Evolutionary conservation across 2,113 vertebrate species (phyloP).

Genomic region (Empidonax traillii): DNA sequence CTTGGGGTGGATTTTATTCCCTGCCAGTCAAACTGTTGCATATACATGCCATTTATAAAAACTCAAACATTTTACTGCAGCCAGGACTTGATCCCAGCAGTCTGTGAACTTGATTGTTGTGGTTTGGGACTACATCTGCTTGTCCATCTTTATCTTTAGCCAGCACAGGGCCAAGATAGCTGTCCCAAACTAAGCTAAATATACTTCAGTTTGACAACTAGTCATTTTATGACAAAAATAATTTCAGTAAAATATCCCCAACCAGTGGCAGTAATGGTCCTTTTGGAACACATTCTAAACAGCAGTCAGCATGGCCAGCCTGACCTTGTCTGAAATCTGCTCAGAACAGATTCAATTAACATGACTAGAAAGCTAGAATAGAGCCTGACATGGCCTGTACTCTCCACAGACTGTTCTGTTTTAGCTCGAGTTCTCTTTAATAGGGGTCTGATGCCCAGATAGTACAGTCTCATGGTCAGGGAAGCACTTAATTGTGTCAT

Average conservation of each 20-base stretch:
- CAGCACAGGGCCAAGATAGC: neutral
- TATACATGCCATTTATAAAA: neutral
- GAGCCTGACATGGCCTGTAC: neutral
- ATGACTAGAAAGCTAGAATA: neutral
- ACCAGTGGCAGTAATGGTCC: neutral
- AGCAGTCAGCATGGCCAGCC: neutral
- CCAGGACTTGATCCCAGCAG: neutral
- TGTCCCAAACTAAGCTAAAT: neutral
- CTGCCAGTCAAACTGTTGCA: neutral
- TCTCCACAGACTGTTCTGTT: neutral
- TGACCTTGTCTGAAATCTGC: conserved; percentile 6
- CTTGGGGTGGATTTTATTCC: neutral
- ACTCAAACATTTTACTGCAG: neutral
- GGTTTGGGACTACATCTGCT: neutral
- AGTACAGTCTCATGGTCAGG: neutral
- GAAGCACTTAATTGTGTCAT: neutral
- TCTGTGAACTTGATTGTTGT: neutral
- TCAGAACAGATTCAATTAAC: neutral
- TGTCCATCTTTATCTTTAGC: neutral
- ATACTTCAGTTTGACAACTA: neutral
- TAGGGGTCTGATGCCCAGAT: neutral
- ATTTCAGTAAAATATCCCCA: conserved; percentile 3
- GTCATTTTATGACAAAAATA: neutral
- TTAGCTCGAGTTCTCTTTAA: neutral
- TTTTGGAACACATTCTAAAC: conserved; percentile 21